A percentile compares a stretch with the other conserved stretches of the same genome.
Evolutionary conservation across 1,140 invertebrate species (phyloP).

Genomic region (Apis florea): DNA sequence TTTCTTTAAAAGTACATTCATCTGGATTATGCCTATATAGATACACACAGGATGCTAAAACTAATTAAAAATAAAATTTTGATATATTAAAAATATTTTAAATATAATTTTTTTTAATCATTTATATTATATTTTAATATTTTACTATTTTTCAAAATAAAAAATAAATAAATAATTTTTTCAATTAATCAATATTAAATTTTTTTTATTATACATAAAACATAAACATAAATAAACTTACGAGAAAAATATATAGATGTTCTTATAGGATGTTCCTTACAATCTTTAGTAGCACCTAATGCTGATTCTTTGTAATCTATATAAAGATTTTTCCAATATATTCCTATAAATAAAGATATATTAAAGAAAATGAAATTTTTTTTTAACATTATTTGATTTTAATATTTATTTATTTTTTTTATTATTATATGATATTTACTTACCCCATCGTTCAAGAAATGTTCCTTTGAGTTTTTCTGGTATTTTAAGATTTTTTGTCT

Average conservation of each 20-base stretch:
- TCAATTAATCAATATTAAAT: neutral
- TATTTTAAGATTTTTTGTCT: conserved; percentile 62
- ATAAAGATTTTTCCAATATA: conserved; percentile 67
- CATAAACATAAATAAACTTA: conserved; percentile 42
- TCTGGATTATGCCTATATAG: conserved; percentile 84
- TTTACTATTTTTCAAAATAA: neutral
- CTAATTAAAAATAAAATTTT: conserved; percentile 46
- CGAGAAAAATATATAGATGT: conserved; percentile 57
- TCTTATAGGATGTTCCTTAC: conserved; percentile 68
- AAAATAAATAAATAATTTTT: neutral
- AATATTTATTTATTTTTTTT: neutral
- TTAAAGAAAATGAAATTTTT: neutral
- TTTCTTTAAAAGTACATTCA: conserved; percentile 83
- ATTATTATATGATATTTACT: conserved; percentile 26
- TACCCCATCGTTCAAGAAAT: conserved; percentile 73
- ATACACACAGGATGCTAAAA: conserved; percentile 76
- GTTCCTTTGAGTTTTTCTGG: conserved; percentile 64
- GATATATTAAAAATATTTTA: neutral
- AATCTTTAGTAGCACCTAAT: conserved; percentile 70
- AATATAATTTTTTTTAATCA: neutral
- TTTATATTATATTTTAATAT: neutral
- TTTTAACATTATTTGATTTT: neutral
- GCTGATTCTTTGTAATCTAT: conserved; percentile 73
- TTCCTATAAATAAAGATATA: conserved; percentile 59
- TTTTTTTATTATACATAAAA: neutral